A percentile compares a stretch with the other conserved stretches of the same genome.
phyloP scores from a whole-genome alignment of 1,140 invertebrate genomes.

The Triops longicaudatus region DNA sequence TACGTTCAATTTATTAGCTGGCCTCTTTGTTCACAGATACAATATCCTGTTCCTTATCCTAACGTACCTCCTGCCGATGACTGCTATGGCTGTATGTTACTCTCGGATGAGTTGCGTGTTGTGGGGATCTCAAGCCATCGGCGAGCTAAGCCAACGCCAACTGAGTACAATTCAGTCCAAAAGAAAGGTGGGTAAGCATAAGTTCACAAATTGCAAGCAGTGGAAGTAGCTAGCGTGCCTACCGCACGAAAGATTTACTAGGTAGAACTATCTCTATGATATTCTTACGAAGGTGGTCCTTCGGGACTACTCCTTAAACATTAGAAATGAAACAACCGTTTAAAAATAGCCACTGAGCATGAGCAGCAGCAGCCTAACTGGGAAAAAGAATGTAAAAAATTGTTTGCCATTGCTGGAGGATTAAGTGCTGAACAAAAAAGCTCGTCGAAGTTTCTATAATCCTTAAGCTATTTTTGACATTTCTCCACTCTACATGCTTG shows the following conservation, averaged over 20 bases:
- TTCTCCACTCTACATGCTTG: background rate
- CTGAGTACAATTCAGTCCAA: slow-evolving; percentile 77
- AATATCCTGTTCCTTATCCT: slow-evolving; percentile 75
- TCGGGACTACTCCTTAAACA: background rate
- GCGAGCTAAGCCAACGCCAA: slow-evolving; percentile 75
- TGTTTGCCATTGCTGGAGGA: too few species aligned
- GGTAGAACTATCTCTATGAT: background rate
- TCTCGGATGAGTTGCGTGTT: slow-evolving; percentile 62
- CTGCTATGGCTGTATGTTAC: slow-evolving; percentile 79
- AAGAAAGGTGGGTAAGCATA: slow-evolving; percentile 59
- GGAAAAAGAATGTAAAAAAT: too few species aligned
- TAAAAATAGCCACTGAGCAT: background rate
- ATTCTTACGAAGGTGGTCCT: background rate
- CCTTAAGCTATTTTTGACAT: background rate
- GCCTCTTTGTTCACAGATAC: slow-evolving; percentile 54
- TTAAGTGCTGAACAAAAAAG: too few species aligned
- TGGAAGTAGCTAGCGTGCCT: background rate
- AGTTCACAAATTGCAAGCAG: background rate
- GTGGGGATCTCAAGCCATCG: slow-evolving; percentile 71
- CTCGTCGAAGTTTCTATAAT: too few species aligned
- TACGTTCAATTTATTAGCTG: background rate
- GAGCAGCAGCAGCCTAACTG: too few species aligned
- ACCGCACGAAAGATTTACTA: background rate
- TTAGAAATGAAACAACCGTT: background rate
- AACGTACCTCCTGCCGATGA: slow-evolving; percentile 85